A percentile compares a stretch with the other conserved stretches of the same genome.
These are phyloP conservation scores for Acrobasis consociella DNA, from an alignment of 2,888 invertebrate species.

Conservation along the genomic window DNA sequence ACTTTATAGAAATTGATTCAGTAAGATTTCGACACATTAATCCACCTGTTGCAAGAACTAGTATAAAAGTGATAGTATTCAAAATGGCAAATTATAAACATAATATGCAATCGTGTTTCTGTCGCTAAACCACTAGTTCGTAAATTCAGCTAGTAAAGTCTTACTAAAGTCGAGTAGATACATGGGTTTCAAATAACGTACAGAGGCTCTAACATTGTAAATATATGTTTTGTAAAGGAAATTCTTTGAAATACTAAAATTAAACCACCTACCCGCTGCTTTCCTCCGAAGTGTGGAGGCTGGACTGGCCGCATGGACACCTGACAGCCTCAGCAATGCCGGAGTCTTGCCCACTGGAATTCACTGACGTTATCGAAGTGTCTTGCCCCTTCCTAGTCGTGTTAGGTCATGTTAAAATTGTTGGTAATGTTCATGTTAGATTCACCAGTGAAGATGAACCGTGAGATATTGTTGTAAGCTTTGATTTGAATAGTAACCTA, in stretches of 20 bases:
- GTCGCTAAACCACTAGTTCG: background rate
- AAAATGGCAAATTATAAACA: too few species aligned
- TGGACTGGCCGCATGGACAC: slow-evolving; percentile 87
- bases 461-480: slow-evolving; percentile 10
- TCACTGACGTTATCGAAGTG: slow-evolving; percentile 90
- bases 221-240: background rate
- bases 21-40: too few species aligned
- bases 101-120: too few species aligned
- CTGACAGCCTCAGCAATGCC: slow-evolving; percentile 84
- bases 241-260: slow-evolving; percentile 5
- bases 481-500: background rate
- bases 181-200: too few species aligned
- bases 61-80: too few species aligned
- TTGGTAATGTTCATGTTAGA: slow-evolving; percentile 23
- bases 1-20: too few species aligned
- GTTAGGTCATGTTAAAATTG: slow-evolving; percentile 31
- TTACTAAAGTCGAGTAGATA: too few species aligned
- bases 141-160: background rate
- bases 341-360: slow-evolving; percentile 92
- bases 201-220: too few species aligned
- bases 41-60: too few species aligned
- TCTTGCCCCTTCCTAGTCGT: slow-evolving; percentile 80
- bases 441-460: slow-evolving; percentile 23
- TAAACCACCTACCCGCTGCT: slow-evolving; percentile 84
- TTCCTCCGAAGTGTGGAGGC: slow-evolving; percentile 85